A percentile compares a stretch with the other conserved stretches of the same genome.
phyloP scores from a whole-genome alignment of 2,888 invertebrate species.

The Carcina quercana region DNA sequence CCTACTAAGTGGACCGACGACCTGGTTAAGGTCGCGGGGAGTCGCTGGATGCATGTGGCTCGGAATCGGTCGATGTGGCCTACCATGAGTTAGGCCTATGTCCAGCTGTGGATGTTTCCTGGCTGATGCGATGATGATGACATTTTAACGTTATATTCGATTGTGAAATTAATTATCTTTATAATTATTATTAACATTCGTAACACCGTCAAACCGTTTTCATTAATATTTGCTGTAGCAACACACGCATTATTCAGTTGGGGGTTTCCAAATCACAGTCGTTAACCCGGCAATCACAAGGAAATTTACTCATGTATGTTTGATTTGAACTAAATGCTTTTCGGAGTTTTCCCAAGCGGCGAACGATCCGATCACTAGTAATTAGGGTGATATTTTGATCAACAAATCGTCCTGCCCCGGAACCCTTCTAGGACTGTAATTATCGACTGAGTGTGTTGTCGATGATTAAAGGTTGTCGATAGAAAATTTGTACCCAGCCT shows the following conservation, averaged over 20 bases:
- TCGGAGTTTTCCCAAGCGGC: constrained; percentile 56
- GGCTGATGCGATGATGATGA: too few relatives aligned
- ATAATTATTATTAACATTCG: too few relatives aligned
- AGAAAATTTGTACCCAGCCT: constrained; percentile 9
- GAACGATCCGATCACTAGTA: constrained; percentile 43
- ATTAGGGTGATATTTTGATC: constrained; percentile 30
- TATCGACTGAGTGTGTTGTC: constrained; percentile 58
- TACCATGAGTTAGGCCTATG: too few relatives aligned
- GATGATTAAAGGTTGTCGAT: constrained; percentile 37
- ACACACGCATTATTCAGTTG: constrained; percentile 37
- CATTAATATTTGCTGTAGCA: too few relatives aligned
- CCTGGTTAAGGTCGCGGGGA: too few relatives aligned
- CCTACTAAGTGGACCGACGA: too few relatives aligned
- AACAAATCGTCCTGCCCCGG: constrained; percentile 22
- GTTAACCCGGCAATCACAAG: constrained; percentile 52
- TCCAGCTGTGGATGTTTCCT: too few relatives aligned
- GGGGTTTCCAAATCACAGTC: constrained; percentile 55
- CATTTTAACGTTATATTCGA: too few relatives aligned
- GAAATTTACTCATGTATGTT: constrained; percentile 60
- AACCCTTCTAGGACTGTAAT: constrained; percentile 34
- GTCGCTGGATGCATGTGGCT: too few relatives aligned
- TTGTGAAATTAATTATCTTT: too few relatives aligned
- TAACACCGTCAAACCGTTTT: too few relatives aligned
- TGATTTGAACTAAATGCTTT: constrained; percentile 64
- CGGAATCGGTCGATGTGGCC: too few relatives aligned